These are phyloP conservation scores for Hylomyscus alleni DNA, from an alignment of 2,797 vertebrate species.

Conservation along the genomic window DNA sequence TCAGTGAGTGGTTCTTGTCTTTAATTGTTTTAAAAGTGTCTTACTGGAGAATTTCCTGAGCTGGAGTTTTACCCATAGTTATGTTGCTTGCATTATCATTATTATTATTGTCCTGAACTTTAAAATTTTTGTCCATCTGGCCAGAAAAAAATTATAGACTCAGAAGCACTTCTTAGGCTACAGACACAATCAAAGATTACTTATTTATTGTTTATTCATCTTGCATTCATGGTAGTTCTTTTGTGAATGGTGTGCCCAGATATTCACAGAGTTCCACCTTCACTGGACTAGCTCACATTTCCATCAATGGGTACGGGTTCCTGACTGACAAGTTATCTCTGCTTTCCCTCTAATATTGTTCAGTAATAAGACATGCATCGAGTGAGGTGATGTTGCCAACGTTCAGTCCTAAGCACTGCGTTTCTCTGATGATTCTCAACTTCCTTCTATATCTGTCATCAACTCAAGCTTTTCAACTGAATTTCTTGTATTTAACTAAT, in stretches of 20 bases:
- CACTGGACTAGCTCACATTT: no score
- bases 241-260: neutral
- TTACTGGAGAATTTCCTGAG: neutral
- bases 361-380: neutral
- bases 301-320: neutral
- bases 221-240: slow-evolving; percentile 33
- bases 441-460: neutral
- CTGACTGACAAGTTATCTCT: neutral
- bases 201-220: slow-evolving; percentile 26
- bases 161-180: neutral
- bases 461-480: neutral
- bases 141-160: neutral
- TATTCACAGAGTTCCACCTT: neutral
- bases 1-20: neutral
- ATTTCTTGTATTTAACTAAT: no score
- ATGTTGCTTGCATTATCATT: neutral
- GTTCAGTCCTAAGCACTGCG: neutral
- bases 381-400: neutral
- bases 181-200: neutral
- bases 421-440: neutral
- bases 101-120: neutral
- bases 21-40: neutral
- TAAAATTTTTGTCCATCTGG: neutral
- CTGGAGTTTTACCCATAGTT: neutral
- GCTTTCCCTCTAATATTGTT: neutral